Base-by-base conservation (phyloP, 2,888 invertebrate genomes). In the Platycheirus rosarum region DNA sequence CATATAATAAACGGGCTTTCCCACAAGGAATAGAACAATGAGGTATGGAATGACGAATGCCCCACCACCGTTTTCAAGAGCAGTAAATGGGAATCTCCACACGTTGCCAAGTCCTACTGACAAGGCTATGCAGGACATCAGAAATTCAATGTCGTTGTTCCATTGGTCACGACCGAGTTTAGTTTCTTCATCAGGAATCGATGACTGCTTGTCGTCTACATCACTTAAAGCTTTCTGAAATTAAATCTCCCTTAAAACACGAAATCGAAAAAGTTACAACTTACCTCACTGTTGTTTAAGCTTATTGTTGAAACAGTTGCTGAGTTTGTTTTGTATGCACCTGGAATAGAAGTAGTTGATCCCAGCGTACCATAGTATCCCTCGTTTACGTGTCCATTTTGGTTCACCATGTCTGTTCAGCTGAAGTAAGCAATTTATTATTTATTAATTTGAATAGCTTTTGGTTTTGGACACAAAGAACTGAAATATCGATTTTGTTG, bases 1-100 rank as follows among this genome's bases (percentile, higher is more conserved):
- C 91, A 95, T 89, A 85, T 94, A 94, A 86, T 95, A 95, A 60
- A 95, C 91, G 0, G 94, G 94, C 80, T 93, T 92, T 1, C 94
- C 94, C 29, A 94, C 92, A 42, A 94, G 87, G 26, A 93, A 88
- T 35, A 94, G 88, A 2, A 94, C 92, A 48, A 94, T 92, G 23
- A 94, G 88, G 85, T 94, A 94, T 0, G 94, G 94, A 75, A 94
- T 93, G 0, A 94, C 89, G 85, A 94, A 94, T 1, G 94, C 94
- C 0, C 93, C 94, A 0, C 94, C 94, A 0, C 94, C 94, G 86
- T 94, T 94, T 85, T 93, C 92, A 74, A 93, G 92, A 0, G 94
- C 94, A 0, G 92, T 92, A 86, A 93, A 93, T 0, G 94, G 93
- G 89, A 94, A 94, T 49, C 94, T 89, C 94, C 93, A 94, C 7